Base-by-base conservation (phyloP, 2,797 vertebrate genomes). In the Rhyacichthys aspro region DNA sequence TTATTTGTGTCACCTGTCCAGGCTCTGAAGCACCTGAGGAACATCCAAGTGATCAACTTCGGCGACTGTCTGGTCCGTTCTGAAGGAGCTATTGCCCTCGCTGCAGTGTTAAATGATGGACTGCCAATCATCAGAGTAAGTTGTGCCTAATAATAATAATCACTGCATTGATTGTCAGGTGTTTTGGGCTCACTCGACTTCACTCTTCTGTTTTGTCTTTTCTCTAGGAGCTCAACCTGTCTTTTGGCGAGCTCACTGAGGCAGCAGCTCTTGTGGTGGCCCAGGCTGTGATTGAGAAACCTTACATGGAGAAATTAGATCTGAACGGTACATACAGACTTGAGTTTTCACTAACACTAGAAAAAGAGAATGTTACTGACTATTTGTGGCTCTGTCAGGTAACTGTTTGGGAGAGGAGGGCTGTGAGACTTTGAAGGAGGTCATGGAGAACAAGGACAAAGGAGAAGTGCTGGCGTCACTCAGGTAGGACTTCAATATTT, bases 41-140 rank as follows among this genome's bases (percentile, higher is more conserved):
- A 94, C 37, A 79, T 98, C 23, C 94, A 98, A 77, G 91, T 92
- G 39, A 95, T 99, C 74, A 99, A 99, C 87, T 98, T 99, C 8
- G 97, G 97, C 0, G 97, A 99, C 83, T 99, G 97, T 79, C 87
- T 99, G 55, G 95, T 98, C 64, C 96, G 97, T 55, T 96, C 95
- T 0, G 95, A 93, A 78, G 97, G 96, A 0, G 95, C 96, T 4
- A 43, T 95, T 1, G 96, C 96, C 76, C 93, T 99, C 1, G 93
- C 96, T 1, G 89, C 84, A 0, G 78, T 89, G 39, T 53, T 89
- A 39, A 62, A 92, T 44, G 93, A 95, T 18, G 97, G 96, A 14
- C 91, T 99, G 55, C 94, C 95, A 3, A 90, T 95, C 54, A 91
- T 99, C 16, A 97, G 96, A 95, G 97, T 98, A 7, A 0, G 74